Conservation (phyloP, 2,113 vertebrate species). For the Sander vitreus region DNA sequence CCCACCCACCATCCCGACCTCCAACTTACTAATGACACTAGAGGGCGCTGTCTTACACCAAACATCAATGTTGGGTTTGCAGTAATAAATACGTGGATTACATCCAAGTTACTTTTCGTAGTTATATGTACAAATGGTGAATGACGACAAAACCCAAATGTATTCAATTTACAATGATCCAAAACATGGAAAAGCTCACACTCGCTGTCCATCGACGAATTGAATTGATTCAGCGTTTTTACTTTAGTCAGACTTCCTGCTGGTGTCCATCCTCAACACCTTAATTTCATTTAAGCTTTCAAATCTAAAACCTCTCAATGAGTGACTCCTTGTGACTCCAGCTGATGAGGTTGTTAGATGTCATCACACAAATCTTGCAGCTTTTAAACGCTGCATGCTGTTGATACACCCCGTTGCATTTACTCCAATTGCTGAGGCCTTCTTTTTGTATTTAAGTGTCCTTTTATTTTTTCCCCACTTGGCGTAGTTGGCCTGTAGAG, state of each 20-base stretch:
- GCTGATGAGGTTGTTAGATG: conserved; percentile 15
- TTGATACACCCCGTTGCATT: conserved; percentile 15
- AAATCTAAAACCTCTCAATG: conserved; percentile 23
- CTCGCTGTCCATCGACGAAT: no score
- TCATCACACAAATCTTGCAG: not conserved
- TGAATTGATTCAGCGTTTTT: no score
- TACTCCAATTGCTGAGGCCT: conserved; percentile 28
- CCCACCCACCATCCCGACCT: no score
- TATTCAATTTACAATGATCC: no score
- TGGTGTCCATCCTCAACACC: not conserved
- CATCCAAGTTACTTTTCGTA: no score
- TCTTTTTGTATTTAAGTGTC: conserved; percentile 17
- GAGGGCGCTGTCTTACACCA: no score
- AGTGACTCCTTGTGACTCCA: not conserved
- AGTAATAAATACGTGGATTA: no score
- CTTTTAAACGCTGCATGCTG: conserved; percentile 25
- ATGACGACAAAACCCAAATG: no score
- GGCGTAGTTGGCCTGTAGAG: conserved; percentile 9
- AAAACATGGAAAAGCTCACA: no score
- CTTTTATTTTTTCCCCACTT: conserved; percentile 30
- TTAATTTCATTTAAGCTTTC: conserved; percentile 33
- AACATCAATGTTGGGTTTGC: no score
- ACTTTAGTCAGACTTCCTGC: not conserved
- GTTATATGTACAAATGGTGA: no score
- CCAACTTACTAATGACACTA: no score